Conservation (phyloP, 2,113 vertebrate species). For the Parotia lawesii region DNA sequence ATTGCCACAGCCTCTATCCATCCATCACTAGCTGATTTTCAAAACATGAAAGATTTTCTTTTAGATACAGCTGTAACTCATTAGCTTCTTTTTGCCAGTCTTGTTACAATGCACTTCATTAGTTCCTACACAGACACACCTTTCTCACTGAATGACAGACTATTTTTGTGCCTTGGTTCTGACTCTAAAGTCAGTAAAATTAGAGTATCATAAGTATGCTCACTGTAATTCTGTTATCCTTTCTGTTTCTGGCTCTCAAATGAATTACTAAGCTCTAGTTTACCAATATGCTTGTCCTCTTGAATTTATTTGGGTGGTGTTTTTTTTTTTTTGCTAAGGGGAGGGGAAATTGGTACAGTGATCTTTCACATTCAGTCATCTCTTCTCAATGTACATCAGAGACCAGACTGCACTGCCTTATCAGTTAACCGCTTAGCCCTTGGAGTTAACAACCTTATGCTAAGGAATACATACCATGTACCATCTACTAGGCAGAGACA, state of each 20-base stretch:
- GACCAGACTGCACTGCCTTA: not conserved
- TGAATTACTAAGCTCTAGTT: slow-evolving; percentile 6
- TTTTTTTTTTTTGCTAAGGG: not conserved
- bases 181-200: slow-evolving; percentile 2
- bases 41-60: slow-evolving; percentile 55
- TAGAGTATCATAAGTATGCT: not conserved
- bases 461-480: not conserved
- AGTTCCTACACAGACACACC: not conserved
- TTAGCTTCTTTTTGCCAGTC: slow-evolving; percentile 41
- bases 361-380: not conserved
- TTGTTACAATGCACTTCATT: not conserved
- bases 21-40: slow-evolving; percentile 40
- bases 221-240: not conserved
- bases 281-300: not conserved
- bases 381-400: not conserved
- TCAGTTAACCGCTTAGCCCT: not conserved
- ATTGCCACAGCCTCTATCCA: slow-evolving; percentile 50
- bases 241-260: slow-evolving; percentile 3
- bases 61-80: slow-evolving; percentile 59
- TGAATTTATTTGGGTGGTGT: slow-evolving; percentile 33
- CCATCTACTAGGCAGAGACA: not conserved
- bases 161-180: slow-evolving; percentile 10
- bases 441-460: not conserved
- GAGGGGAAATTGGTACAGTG: not conserved
- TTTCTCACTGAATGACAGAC: not conserved